Evolutionary conservation across 2,797 vertebrate species (phyloP).

Genomic region (Galagoides demidoff): DNA sequence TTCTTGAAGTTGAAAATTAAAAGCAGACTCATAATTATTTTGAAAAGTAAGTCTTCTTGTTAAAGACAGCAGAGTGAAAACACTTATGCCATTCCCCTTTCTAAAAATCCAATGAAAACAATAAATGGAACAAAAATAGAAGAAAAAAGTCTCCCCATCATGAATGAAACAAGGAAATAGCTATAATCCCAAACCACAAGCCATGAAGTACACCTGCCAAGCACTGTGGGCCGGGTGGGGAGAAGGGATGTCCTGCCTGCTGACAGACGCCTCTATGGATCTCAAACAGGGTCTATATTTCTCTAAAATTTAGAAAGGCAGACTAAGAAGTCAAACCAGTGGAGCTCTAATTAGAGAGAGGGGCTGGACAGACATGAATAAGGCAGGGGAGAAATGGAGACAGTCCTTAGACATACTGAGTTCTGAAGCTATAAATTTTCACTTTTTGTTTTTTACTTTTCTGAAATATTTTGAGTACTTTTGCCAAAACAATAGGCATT

Average conservation of each 20-base stretch:
- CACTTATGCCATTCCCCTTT: neutral
- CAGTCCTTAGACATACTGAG: neutral
- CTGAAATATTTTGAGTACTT: neutral
- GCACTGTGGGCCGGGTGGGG: neutral
- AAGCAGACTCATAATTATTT: constrained; percentile 64
- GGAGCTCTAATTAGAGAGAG: constrained; percentile 24
- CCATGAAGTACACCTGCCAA: constrained; percentile 65
- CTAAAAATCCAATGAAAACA: constrained; percentile 64
- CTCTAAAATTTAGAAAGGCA: constrained; percentile 44
- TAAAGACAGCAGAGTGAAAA: constrained; percentile 64
- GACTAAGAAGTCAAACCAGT: neutral
- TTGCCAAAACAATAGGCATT: neutral
- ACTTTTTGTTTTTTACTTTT: constrained; percentile 9
- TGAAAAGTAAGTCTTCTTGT: constrained; percentile 57
- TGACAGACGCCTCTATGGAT: constrained; percentile 54
- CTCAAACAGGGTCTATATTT: constrained; percentile 11
- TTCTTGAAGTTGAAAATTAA: constrained; percentile 62
- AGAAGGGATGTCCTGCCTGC: neutral
- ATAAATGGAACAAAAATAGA: constrained; percentile 70
- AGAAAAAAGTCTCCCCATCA: constrained; percentile 42
- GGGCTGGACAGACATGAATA: neutral
- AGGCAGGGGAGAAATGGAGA: neutral
- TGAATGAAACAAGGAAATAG: constrained; percentile 69
- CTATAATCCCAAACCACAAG: constrained; percentile 70
- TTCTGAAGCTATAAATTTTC: neutral